Conservation (phyloP, 1,140 invertebrate species). For the Cephus cinctus region DNA sequence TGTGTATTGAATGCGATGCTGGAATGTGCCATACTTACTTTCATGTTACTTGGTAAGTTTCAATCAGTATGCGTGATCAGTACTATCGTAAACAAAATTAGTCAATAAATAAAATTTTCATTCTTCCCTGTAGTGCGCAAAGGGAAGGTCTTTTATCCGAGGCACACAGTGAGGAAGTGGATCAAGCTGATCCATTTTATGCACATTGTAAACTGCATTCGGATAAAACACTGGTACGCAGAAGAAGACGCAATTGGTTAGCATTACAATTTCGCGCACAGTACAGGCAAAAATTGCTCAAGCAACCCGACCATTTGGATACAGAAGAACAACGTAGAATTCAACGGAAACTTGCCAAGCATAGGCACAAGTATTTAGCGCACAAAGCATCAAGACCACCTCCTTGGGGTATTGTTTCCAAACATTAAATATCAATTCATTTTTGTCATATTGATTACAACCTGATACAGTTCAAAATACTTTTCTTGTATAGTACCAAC, state of each 20-base stretch:
- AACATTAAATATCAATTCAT: slow-evolving; percentile 8
- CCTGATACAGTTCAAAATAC: slow-evolving; percentile 4
- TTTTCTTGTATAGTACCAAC: slow-evolving; percentile 71
- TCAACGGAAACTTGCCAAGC: slow-evolving; percentile 74
- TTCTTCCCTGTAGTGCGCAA: slow-evolving; percentile 82
- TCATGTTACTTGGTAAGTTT: slow-evolving; percentile 89
- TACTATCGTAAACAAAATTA: too few relatives aligned
- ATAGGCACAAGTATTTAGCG: slow-evolving; percentile 71
- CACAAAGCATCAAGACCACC: slow-evolving; percentile 74
- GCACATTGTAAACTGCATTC: slow-evolving; percentile 94
- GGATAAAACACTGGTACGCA: slow-evolving; percentile 76
- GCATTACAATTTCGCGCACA: slow-evolving; percentile 81
- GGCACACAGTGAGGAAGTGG: slow-evolving; percentile 88
- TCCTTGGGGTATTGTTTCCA: slow-evolving; percentile 73
- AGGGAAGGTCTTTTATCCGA: slow-evolving; percentile 89
- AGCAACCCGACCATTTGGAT: slow-evolving; percentile 57
- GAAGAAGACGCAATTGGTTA: slow-evolving; percentile 84
- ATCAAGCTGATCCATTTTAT: slow-evolving; percentile 96
- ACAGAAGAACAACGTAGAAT: slow-evolving; percentile 72
- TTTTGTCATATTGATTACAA: neutral
- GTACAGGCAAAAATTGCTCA: slow-evolving; percentile 62
- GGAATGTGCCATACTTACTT: slow-evolving; percentile 97
- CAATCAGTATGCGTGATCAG: slow-evolving; percentile 16
- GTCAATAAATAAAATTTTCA: slow-evolving; percentile 13
- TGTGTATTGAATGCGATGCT: slow-evolving; percentile 95